Base-by-base conservation (phyloP, 2,113 vertebrate species). In the Cranoglanis bouderius region DNA sequence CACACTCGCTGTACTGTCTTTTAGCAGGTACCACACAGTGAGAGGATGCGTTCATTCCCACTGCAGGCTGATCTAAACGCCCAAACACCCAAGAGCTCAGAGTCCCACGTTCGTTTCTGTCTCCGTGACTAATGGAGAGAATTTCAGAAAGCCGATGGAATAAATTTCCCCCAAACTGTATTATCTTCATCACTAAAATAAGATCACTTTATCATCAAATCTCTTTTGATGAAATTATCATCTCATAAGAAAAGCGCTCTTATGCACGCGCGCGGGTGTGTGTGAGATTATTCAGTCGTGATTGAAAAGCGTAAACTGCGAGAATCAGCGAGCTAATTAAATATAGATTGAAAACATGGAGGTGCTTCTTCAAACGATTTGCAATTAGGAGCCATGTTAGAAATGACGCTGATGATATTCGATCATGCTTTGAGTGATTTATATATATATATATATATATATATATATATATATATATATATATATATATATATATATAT, bases 211-310 rank as follows among this genome's bases (percentile, higher is more conserved):
- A 89, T 89, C 87, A 84, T 89, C 88, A 82, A 70, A 86, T 91
- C 85, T 72, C 21, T 89, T 77, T 81, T 46, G 83, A 88, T 88
- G 87, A 88, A 88, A 88, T 88, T 84, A 88, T 83, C 81, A 83
- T 88, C 87, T 88, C 51, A 55, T 74, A 55, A 88, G 65, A 46
- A 88, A 46, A 40, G 51, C 65, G 1, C n/a, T 51, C 57, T 90
- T 49, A 10, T n/a, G 43, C 32, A 29, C n/a, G 13, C 19, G 77
- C 32, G 78, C 12, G 29, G 32, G n/a, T 35, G 51, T 35, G 51
- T 35, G 51, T 35, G 18, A 38, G 55, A 78, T 88, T 75, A 85
- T 70, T 57, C 57, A 43, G 70, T 24, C 46, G 61, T 89, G 84
- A 89, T 85, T 83, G 70, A 88, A 84, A 75, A 82, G 29, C 53